Conservation (phyloP, 2,797 vertebrate species). For the Agapornis canus region DNA sequence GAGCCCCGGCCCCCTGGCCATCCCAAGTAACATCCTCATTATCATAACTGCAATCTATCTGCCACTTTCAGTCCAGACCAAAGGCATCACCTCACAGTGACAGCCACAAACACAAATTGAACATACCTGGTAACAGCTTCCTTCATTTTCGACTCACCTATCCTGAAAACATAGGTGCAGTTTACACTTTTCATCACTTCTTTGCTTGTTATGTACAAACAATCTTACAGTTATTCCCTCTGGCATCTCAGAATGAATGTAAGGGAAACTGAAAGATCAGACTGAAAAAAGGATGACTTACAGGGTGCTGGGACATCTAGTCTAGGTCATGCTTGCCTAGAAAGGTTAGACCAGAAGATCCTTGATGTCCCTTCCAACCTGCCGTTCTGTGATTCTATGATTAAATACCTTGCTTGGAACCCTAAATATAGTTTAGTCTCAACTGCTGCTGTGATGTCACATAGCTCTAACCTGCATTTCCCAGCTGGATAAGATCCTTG, state of each 20-base stretch:
- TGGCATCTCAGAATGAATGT: background rate
- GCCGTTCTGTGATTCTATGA: background rate
- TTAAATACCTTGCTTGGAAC: background rate
- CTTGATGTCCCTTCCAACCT: background rate
- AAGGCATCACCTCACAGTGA: background rate
- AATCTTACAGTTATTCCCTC: background rate
- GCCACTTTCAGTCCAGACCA: background rate
- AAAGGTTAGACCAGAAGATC: background rate
- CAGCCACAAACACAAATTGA: background rate
- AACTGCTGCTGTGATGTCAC: background rate
- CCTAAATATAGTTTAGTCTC: background rate
- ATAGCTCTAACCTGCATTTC: background rate
- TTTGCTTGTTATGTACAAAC: background rate
- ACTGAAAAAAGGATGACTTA: background rate
- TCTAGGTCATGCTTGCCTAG: background rate
- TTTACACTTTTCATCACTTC: background rate
- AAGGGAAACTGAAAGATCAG: background rate
- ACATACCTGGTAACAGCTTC: background rate
- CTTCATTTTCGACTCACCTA: background rate
- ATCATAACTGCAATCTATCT: background rate
- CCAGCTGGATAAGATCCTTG: background rate
- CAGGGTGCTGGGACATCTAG: background rate
- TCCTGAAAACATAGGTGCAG: background rate
- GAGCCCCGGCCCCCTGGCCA: background rate
- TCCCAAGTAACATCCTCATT: background rate